A percentile compares a stretch with the other conserved stretches of the same genome.
These are phyloP conservation scores for Myopa testacea DNA, from an alignment of 2,888 invertebrate species.

Conservation along the genomic window DNA sequence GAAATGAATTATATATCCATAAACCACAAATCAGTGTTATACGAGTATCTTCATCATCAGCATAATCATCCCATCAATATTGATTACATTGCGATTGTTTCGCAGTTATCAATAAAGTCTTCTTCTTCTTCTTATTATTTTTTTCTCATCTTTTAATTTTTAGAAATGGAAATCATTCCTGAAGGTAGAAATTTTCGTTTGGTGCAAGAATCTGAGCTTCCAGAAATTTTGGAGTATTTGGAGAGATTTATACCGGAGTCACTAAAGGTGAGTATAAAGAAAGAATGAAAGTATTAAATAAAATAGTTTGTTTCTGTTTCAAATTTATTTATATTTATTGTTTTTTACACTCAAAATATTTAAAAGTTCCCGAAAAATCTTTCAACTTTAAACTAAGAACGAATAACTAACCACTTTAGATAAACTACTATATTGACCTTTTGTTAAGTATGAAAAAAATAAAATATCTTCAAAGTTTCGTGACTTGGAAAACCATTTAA, in stretches of 20 bases:
- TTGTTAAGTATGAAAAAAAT: too few species aligned
- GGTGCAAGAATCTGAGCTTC: slow-evolving; percentile 86
- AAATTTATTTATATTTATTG: background rate
- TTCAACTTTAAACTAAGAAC: background rate
- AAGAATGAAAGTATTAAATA: background rate
- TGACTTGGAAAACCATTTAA: too few species aligned
- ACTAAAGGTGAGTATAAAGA: slow-evolving; percentile 76
- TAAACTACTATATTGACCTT: too few species aligned
- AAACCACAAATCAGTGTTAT: too few species aligned
- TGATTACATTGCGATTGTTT: too few species aligned
- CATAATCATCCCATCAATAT: background rate
- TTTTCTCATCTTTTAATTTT: background rate
- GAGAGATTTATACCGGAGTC: slow-evolving; percentile 87
- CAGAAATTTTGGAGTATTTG: slow-evolving; percentile 83
- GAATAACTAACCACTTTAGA: too few species aligned
- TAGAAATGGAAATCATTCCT: slow-evolving; percentile 87
- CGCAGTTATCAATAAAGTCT: background rate
- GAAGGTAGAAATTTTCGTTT: slow-evolving; percentile 90
- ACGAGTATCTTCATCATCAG: background rate
- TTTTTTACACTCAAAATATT: background rate
- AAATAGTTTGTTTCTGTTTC: background rate
- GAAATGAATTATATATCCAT: too few species aligned
- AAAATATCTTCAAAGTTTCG: too few species aligned
- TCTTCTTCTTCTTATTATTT: background rate
- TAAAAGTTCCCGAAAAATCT: background rate